These are phyloP conservation scores for Monopis laevigella DNA, from an alignment of 2,888 invertebrate genomes.

Conservation along the genomic window DNA sequence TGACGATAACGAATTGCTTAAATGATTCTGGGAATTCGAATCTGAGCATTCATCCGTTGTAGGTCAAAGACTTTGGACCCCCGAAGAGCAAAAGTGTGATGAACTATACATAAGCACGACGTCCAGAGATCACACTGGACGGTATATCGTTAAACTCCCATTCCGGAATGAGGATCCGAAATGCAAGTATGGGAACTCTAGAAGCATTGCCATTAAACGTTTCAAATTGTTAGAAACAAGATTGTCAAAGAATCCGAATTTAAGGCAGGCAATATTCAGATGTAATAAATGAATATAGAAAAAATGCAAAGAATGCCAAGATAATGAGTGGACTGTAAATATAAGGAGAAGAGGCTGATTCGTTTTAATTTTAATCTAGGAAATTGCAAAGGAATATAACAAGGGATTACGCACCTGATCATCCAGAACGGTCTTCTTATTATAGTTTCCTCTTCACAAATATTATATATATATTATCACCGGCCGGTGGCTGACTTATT, in stretches of 20 bases:
- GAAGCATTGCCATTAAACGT: conserved; percentile 14
- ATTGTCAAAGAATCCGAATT: conserved; percentile 14
- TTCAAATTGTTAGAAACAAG: conserved; percentile 15
- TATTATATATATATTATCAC: no score
- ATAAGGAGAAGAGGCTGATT: no score
- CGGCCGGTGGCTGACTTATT: no score
- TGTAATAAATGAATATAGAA: conserved; percentile 20
- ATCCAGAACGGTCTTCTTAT: no score
- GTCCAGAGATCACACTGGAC: conserved; percentile 13
- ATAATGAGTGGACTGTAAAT: no score
- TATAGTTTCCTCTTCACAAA: no score
- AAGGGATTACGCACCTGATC: no score
- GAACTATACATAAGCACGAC: conserved; percentile 14
- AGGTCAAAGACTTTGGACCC: conserved; percentile 12
- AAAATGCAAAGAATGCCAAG: no score
- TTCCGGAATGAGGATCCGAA: conserved; percentile 14
- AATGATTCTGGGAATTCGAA: conserved; percentile 19
- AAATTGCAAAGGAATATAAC: no score
- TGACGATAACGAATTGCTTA: conserved; percentile 13
- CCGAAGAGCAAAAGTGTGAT: conserved; percentile 17
- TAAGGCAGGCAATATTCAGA: conserved; percentile 18
- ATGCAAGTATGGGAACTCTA: conserved; percentile 14
- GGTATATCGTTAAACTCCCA: conserved; percentile 18
- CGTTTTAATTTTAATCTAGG: no score
- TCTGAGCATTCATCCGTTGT: conserved; percentile 7